Base-by-base conservation (phyloP, 2,888 invertebrate species). In the Timema cristinae region DNA sequence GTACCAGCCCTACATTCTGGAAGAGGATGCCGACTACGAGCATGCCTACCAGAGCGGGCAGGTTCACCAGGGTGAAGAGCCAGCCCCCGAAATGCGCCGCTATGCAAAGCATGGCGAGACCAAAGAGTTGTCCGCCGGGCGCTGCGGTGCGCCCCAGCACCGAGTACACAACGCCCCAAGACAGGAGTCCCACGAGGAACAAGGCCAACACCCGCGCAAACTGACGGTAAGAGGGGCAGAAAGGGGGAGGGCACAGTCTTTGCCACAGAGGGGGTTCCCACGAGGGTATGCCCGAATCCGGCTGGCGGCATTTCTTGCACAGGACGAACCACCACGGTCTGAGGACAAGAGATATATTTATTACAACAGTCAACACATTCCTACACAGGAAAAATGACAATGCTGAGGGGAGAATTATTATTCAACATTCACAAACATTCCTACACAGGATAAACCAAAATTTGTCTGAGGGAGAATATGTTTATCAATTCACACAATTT, bases 21-120 rank as follows among this genome's bases (percentile, higher is more conserved):
- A 90, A 86, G 59, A 93, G 77, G 69, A 94, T 87, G 77, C 95
- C 95, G 63, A 92, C 90, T 76, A 93, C 82, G 32, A 95, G 86
- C 93, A 95, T 95, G 69, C 94, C 95, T 77, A 94, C 91, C 13
- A 95, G 86, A 0, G 93, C 89, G 2, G 95, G 95, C 73, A 95
- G 83, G 10, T 92, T 92, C 47, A 93, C 89, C 76, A 93, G 83
- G 74, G 91, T 88, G 82, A 93, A 87, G 49, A 94, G 79, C 89
- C 91, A 93, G 69, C 95, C 95, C 10, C 93, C 93, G 78, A 94
- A 89, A 82, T 94, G 89, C 0, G 94, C 91, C 11, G 88, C 88
- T 75, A 94, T 88, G 67, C 90, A 88, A 2, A 94, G 85, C 1
- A 89, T 85, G 0, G 93, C 92, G 32, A 95, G 83, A 75, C 89